A percentile compares a stretch with the other conserved stretches of the same genome.
These are phyloP conservation scores for Hestina assimilis DNA, from an alignment of 1,140 invertebrate species.

Conservation along the genomic window DNA sequence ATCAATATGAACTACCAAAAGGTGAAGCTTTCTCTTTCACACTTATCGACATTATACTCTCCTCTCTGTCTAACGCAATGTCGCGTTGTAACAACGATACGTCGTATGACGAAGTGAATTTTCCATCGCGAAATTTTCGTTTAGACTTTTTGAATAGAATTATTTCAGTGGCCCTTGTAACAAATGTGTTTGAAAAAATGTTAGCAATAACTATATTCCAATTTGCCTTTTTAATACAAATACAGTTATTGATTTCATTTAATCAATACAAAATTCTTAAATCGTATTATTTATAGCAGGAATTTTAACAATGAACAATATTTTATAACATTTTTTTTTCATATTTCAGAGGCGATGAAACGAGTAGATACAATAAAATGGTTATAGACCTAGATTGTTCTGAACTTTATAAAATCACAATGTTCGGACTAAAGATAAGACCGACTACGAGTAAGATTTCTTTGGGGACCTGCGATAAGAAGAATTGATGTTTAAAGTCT, in stretches of 20 bases:
- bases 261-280: neutral
- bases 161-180: slow-evolving; percentile 32
- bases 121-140: slow-evolving; percentile 54
- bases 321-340: no score
- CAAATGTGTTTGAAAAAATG: slow-evolving; percentile 46
- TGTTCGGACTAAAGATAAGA: slow-evolving; percentile 17
- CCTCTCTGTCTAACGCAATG: slow-evolving; percentile 50
- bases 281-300: no score
- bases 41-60: slow-evolving; percentile 22
- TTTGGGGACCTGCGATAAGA: slow-evolving; percentile 15
- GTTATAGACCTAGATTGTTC: slow-evolving; percentile 16
- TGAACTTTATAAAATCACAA: slow-evolving; percentile 19
- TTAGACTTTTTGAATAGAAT: slow-evolving; percentile 33
- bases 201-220: slow-evolving; percentile 47
- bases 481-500: slow-evolving; percentile 25
- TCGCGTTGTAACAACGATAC: slow-evolving; percentile 56
- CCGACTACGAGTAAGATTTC: slow-evolving; percentile 24
- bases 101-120: slow-evolving; percentile 62
- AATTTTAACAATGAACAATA: no score
- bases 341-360: no score
- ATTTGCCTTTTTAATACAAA: neutral
- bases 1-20: slow-evolving; percentile 75
- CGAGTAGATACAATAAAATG: slow-evolving; percentile 12
- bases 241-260: neutral
- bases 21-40: slow-evolving; percentile 47